A percentile compares a stretch with the other conserved stretches of the same genome.
Conservation (phyloP, 2,113 vertebrate species). For the Amblyornis subalaris region DNA sequence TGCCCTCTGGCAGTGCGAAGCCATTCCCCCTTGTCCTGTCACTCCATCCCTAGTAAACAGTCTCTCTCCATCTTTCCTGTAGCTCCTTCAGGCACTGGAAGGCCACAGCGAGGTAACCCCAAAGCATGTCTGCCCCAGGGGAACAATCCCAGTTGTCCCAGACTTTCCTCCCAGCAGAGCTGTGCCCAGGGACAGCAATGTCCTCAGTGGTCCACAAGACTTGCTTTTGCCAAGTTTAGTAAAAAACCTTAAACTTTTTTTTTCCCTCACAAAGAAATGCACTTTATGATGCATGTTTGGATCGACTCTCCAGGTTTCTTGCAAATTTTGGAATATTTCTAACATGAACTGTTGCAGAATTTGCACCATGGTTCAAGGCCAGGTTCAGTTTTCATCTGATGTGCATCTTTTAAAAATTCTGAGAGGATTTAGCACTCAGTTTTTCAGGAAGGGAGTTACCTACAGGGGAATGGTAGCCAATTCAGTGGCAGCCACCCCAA, state of each 20-base stretch:
- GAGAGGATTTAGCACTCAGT: not conserved
- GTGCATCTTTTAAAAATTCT: not conserved
- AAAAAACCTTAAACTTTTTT: not conserved
- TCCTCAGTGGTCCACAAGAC: not conserved
- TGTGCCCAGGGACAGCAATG: not conserved
- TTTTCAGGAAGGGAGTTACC: not conserved
- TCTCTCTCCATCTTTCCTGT: not conserved
- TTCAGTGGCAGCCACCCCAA: not conserved
- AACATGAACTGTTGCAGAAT: not conserved
- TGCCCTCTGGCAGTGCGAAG: not conserved
- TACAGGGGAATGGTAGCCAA: not conserved
- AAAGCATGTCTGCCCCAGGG: not conserved
- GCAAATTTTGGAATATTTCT: not conserved
- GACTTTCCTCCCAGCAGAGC: not conserved
- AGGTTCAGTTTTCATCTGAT: not conserved
- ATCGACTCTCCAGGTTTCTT: not conserved
- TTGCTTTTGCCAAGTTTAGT: not conserved
- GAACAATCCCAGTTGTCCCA: not conserved
- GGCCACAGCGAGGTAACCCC: fast-evolving
- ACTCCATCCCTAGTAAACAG: fast-evolving
- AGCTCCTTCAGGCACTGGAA: not conserved
- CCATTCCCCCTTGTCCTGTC: not conserved
- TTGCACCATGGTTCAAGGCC: not conserved
- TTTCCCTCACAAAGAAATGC: not conserved
- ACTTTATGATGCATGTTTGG: not conserved